Evolutionary conservation across 1,140 invertebrate genomes (phyloP).

Genomic region (Platorchestia sp.): DNA sequence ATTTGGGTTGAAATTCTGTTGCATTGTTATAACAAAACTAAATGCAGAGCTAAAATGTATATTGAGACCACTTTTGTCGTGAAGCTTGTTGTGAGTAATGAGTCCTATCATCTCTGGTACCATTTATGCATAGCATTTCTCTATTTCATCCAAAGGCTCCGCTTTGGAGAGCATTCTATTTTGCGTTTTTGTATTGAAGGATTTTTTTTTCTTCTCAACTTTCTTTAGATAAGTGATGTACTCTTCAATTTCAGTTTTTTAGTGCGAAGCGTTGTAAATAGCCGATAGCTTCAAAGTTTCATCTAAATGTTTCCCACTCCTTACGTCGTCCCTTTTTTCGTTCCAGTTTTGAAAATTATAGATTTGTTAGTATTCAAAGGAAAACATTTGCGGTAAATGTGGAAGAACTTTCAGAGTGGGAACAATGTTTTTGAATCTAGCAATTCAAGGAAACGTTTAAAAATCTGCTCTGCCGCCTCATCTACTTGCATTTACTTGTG

Average conservation of each 20-base stretch:
- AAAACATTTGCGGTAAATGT: background rate
- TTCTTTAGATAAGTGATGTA: background rate
- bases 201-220: background rate
- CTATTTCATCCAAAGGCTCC: background rate
- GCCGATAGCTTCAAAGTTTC: background rate
- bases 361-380: background rate
- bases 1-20: background rate
- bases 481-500: background rate
- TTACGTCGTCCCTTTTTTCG: background rate
- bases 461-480: background rate
- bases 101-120: background rate
- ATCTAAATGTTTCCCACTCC: background rate
- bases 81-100: background rate
- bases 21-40: background rate
- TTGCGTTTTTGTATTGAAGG: background rate
- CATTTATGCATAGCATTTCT: background rate
- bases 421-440: background rate
- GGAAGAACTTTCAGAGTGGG: background rate
- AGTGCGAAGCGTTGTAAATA: background rate
- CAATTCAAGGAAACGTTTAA: background rate
- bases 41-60: background rate
- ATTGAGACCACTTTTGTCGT: background rate
- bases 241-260: background rate
- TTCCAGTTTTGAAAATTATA: background rate
- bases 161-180: background rate